Evolutionary conservation across 1,140 invertebrate species (phyloP).

Genomic region (Drosophila tropicalis): DNA sequence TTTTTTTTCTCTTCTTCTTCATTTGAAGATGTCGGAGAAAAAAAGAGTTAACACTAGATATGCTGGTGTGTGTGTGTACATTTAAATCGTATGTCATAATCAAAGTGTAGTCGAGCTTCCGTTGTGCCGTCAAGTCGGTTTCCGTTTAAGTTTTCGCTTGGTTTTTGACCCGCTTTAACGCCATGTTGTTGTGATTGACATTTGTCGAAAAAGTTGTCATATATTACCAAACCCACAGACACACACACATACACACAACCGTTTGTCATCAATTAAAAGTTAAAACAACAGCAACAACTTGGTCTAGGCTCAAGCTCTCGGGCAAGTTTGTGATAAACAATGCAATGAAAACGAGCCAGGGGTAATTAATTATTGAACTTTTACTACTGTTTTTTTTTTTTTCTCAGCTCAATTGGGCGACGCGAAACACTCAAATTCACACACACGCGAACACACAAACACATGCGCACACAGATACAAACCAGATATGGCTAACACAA

Average conservation of each 20-base stretch:
- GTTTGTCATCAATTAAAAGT: slow-evolving; percentile 59
- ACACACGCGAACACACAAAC: slow-evolving; percentile 17
- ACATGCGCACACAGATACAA: slow-evolving; percentile 49
- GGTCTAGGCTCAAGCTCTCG: slow-evolving; percentile 23
- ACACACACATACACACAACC: slow-evolving; percentile 20
- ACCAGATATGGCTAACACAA: slow-evolving; percentile 50
- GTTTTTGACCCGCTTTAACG: too few species aligned
- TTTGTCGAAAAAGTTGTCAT: slow-evolving; percentile 47
- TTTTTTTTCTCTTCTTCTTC: slow-evolving; percentile 6
- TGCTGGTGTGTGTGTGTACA: slow-evolving; percentile 5
- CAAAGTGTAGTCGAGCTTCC: slow-evolving; percentile 51
- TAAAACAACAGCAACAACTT: slow-evolving; percentile 8
- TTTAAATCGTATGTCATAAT: slow-evolving; percentile 51
- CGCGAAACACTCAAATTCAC: slow-evolving; percentile 14
- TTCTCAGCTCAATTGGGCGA: slow-evolving; percentile 63
- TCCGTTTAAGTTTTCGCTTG: slow-evolving; percentile 3
- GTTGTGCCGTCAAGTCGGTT: slow-evolving; percentile 34
- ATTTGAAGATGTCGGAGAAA: neutral
- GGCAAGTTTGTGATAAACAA: slow-evolving; percentile 51
- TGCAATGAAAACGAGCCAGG: slow-evolving; percentile 55
- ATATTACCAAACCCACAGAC: slow-evolving; percentile 55
- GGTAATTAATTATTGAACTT: slow-evolving; percentile 78
- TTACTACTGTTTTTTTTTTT: slow-evolving; percentile 58
- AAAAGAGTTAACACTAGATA: neutral
- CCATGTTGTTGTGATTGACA: slow-evolving; percentile 29